Evolutionary conservation across 1,140 invertebrate genomes (phyloP).

Genomic region (Drosophila kanapiae): DNA sequence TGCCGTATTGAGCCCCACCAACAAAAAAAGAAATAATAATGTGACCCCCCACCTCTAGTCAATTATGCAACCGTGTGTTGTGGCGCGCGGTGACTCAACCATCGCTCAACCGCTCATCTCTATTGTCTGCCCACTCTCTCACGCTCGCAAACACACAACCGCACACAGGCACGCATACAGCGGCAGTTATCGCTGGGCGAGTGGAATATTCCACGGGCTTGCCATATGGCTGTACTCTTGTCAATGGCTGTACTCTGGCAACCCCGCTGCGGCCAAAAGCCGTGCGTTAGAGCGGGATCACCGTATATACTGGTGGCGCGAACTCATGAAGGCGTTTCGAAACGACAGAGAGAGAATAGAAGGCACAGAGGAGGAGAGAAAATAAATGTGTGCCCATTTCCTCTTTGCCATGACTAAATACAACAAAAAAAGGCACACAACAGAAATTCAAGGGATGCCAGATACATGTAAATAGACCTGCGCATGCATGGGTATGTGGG

Average conservation of each 20-base stretch:
- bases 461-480: slow-evolving; percentile 24
- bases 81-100: slow-evolving; percentile 50
- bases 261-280: slow-evolving; percentile 32
- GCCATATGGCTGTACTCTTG: slow-evolving; percentile 53
- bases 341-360: slow-evolving; percentile 14
- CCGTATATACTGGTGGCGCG: slow-evolving; percentile 14
- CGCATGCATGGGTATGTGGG: background rate
- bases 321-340: slow-evolving; percentile 28
- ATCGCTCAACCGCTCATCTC: slow-evolving; percentile 49
- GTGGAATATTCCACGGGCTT: slow-evolving; percentile 75
- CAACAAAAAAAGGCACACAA: slow-evolving; percentile 12
- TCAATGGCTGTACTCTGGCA: slow-evolving; percentile 51
- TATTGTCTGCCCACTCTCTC: slow-evolving; percentile 39
- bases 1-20: slow-evolving; percentile 12
- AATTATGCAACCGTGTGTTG: slow-evolving; percentile 53
- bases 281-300: slow-evolving; percentile 45
- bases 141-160: background rate
- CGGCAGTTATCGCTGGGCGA: slow-evolving; percentile 32
- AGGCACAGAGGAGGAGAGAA: slow-evolving; percentile 3
- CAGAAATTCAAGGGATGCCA: slow-evolving; percentile 42
- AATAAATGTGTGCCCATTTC: slow-evolving; percentile 48
- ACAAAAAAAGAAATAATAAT: slow-evolving; percentile 5
- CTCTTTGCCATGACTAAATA: slow-evolving; percentile 30
- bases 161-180: background rate
- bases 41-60: slow-evolving; percentile 39